Base-by-base conservation (phyloP, 2,113 vertebrate genomes). In the Barbus barbus region DNA sequence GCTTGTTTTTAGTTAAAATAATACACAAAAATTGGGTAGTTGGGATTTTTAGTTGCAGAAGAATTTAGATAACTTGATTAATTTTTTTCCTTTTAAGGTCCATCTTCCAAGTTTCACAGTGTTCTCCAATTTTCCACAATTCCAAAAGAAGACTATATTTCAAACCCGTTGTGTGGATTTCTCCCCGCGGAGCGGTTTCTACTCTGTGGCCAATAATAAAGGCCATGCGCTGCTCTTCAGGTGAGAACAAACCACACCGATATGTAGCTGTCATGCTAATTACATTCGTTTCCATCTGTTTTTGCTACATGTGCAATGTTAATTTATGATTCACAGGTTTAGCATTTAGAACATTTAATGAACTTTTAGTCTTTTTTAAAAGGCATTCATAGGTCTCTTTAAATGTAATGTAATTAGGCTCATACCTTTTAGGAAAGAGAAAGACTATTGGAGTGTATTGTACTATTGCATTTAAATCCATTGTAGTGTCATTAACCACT, bases 171-270 rank as follows among this genome's bases (percentile, higher is more conserved):
- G 95, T 75, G 88, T 99, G 89, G 96, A 96, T 91, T 99, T 99
- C 92, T 99, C 97, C n/a, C 97, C 97, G 0, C 92, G 95, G 92
- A 95, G 97, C 78, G 98, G 96, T 11, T 99, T 96, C 92, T 97
- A 97, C 93, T 97, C 96, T 46, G 85, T 99, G 91, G 97, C 95
- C 44, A 98, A 97, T 88, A 96, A 97, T 90, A 97, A 95, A 90
- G 97, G 97, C 86, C 93, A 93, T 81, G 97, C 97, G 77, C 92
- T 97, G 26, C 90, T 99, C 28, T 98, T 95, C 90, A 96, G 98
- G 98, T 98, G 71, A 88, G 89, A 1, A 38, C 46, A 13, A 36
- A 38, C 18, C 11, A n/a, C 16, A 60, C 22, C n/a, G 3, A 11
- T 11, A 12, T 24, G n/a, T 60, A 16, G 46, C 9, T 24, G n/a